A percentile compares a stretch with the other conserved stretches of the same genome.
phyloP scores from a whole-genome alignment of 2,113 vertebrate genomes.

The Atherinomorus stipes region DNA sequence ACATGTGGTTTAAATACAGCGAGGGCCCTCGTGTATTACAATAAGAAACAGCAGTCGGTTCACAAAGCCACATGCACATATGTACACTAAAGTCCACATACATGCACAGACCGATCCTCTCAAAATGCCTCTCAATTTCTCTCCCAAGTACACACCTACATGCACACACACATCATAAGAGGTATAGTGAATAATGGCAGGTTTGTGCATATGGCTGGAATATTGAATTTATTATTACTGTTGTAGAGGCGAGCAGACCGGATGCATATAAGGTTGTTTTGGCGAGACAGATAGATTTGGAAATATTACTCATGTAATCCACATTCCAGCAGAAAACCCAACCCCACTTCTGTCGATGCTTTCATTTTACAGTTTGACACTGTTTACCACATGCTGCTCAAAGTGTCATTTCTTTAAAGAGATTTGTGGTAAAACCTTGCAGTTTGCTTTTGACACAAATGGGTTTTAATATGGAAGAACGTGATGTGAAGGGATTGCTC shows the following conservation, averaged over 20 bases:
- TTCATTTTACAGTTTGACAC: constrained; percentile 37
- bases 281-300: constrained; percentile 61
- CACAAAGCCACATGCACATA: constrained; percentile 16
- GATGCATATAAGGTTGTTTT: constrained; percentile 51
- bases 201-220: constrained; percentile 45
- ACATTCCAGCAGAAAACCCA: constrained; percentile 45
- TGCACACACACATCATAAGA: constrained; percentile 8
- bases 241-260: constrained; percentile 55
- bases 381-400: constrained; percentile 42
- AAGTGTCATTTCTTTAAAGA: constrained; percentile 7
- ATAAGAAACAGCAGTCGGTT: constrained; percentile 62
- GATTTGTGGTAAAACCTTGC: constrained; percentile 26
- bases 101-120: constrained; percentile 6
- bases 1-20: constrained; percentile 74
- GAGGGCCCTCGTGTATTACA: constrained; percentile 49
- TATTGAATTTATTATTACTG: constrained; percentile 65
- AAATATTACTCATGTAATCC: constrained; percentile 68
- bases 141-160: background rate
- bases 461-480: constrained; percentile 26
- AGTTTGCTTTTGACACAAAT: constrained; percentile 39
- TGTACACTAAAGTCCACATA: background rate
- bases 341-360: constrained; percentile 37
- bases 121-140: constrained; percentile 14
- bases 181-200: constrained; percentile 56
- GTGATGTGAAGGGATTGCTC: constrained; percentile 13